Conservation (phyloP, 2,113 vertebrate species). For the Vulpes vulpes region DNA sequence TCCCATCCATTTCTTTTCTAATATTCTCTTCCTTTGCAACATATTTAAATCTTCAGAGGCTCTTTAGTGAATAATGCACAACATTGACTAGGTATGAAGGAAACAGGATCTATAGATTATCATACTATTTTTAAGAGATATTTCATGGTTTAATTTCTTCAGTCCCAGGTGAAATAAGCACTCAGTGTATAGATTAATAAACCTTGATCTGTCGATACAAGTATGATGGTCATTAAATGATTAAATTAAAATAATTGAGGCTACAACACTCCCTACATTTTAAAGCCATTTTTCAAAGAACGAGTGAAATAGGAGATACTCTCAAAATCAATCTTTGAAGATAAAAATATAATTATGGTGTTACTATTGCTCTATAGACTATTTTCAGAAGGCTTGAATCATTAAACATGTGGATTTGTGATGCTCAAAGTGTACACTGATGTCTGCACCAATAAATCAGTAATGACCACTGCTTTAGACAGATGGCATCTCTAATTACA, state of each 20-base stretch:
- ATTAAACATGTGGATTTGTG: background rate
- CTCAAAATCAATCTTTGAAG: background rate
- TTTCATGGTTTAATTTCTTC: background rate
- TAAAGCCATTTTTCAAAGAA: constrained; percentile 20
- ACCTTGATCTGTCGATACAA: background rate
- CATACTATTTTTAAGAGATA: background rate
- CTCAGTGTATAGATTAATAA: background rate
- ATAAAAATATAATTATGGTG: background rate
- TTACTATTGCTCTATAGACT: background rate
- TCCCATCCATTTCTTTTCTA: background rate
- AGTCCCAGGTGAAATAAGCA: background rate
- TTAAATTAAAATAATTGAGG: constrained; percentile 3
- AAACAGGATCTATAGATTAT: background rate
- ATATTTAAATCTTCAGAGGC: background rate
- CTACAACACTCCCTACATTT: background rate
- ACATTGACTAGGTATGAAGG: background rate
- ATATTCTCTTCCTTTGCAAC: background rate
- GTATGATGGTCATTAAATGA: background rate
- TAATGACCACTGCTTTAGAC: background rate
- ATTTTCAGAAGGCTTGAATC: background rate
- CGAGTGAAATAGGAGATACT: background rate
- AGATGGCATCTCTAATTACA: background rate
- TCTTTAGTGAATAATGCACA: background rate
- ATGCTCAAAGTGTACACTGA: background rate
- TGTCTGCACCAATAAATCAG: background rate